Base-by-base conservation (phyloP, 2,888 invertebrate species). In the Myopa testacea region DNA sequence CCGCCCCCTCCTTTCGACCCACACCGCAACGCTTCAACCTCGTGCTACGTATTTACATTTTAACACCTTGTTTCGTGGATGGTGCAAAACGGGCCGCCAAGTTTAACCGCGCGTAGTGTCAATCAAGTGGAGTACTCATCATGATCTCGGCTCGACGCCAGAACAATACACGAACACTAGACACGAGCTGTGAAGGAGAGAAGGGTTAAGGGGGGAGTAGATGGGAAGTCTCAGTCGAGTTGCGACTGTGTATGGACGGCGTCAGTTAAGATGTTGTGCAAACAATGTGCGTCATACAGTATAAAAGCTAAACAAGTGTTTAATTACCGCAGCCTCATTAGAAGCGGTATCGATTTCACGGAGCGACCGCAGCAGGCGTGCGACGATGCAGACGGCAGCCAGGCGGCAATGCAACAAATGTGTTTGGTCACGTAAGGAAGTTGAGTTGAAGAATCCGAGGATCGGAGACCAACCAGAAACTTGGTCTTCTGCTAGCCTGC, bases 261-360 rank as follows among this genome's bases (percentile, higher is more conserved):
- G 65, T 55, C 55, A 58, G 75, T 73, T 73, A 45, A 73, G 63
- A 16, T 60, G 19, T 60, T 73, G 73, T 73, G 63, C 63, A 62
- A 60, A 73, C 37, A 67, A 55, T 37, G 67, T 38, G 55, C 70
- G 76, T 50, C 60, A 62, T 34, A 26, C 26, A 26, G 26, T 26
- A 62, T 69, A 69, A 70, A 70, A 50, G 70, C 70, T 70, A 62
- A 60, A 76, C 76, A 76, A 76, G 76, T 76, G 70, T 76, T 76
- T 76, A 69, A 76, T 76, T 76, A 70, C 75, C 75, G 38, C 75
- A 52, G 67, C 75, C 72, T 63, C 73, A 73, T 63, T 73, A 63
- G 50, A 73, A 73, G 45, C 62, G 62, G 40, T 63, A 73, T 73
- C 73, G 73, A 73, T 73, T 73, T 63, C 73, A 50, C 7, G 40